A percentile compares a stretch with the other conserved stretches of the same genome.
Conservation (phyloP, 2,888 invertebrate species). For the Caenorhabditis uteleia region DNA sequence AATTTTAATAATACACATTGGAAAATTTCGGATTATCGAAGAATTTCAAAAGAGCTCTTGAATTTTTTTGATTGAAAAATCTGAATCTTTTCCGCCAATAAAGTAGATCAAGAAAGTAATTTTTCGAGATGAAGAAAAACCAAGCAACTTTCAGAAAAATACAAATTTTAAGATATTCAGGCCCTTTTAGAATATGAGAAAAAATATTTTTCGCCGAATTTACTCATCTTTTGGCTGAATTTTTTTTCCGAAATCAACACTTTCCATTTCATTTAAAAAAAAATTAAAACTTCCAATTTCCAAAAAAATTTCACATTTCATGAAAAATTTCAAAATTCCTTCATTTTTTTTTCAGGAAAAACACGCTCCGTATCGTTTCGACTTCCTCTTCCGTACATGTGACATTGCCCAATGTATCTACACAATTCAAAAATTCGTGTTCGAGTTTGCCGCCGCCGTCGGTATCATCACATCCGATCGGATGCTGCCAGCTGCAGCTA, state of each 20-base stretch:
- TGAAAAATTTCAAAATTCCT: neutral
- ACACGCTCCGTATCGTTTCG: slow-evolving; percentile 60
- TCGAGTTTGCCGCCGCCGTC: slow-evolving; percentile 63
- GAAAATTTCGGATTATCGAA: too few relatives aligned
- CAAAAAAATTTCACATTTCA: neutral
- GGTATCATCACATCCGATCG: slow-evolving; percentile 55
- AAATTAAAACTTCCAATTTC: slow-evolving; percentile 3
- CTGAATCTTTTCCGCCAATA: too few relatives aligned
- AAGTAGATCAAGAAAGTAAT: too few relatives aligned
- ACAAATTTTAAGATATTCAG: too few relatives aligned
- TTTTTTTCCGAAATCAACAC: neutral
- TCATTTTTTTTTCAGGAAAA: slow-evolving; percentile 39
- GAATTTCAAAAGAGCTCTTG: too few relatives aligned
- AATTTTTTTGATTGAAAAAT: too few relatives aligned
- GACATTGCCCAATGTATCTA: slow-evolving; percentile 64
- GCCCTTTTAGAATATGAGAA: too few relatives aligned
- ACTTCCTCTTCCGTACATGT: slow-evolving; percentile 62
- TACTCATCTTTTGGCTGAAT: too few relatives aligned
- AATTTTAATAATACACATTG: too few relatives aligned
- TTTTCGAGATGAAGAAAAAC: too few relatives aligned
- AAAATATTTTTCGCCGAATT: too few relatives aligned
- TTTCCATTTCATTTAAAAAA: neutral
- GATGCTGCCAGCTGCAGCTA: slow-evolving; percentile 56
- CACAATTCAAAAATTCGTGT: slow-evolving; percentile 65
- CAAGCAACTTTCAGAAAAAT: too few relatives aligned